phyloP scores from a whole-genome alignment of 2,113 vertebrate genomes.

The Otus sunia region DNA sequence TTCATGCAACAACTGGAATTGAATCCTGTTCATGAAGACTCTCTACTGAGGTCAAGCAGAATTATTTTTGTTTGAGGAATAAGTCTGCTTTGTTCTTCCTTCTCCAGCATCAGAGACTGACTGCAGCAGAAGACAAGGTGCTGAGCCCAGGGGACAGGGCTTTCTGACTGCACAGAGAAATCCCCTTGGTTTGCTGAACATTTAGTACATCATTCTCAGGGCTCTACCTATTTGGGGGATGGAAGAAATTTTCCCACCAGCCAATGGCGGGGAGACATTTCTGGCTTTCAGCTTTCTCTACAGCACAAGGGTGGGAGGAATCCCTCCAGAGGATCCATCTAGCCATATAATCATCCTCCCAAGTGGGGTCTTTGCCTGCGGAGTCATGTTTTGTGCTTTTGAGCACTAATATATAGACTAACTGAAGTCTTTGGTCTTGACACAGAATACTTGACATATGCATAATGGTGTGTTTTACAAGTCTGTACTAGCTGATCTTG shows the following conservation, averaged over 20 bases:
- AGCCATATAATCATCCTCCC: neutral
- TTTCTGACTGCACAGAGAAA: neutral
- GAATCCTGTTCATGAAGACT: neutral
- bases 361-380: accelerated
- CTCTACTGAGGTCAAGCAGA: neutral
- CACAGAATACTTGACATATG: neutral
- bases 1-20: neutral
- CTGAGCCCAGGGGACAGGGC: no score
- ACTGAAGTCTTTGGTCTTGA: neutral
- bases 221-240: neutral
- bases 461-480: neutral
- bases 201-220: neutral
- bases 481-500: neutral
- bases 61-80: neutral
- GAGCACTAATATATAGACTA: neutral
- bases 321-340: neutral
- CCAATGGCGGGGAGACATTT: neutral
- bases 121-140: neutral
- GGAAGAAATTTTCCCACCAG: neutral
- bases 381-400: neutral
- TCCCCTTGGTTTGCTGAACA: accelerated
- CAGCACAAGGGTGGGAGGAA: accelerated
- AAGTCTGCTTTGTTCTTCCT: neutral
- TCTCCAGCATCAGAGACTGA: neutral
- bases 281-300: neutral